Base-by-base conservation (phyloP, 1,140 invertebrate genomes). In the Solenopsis fugax region DNA sequence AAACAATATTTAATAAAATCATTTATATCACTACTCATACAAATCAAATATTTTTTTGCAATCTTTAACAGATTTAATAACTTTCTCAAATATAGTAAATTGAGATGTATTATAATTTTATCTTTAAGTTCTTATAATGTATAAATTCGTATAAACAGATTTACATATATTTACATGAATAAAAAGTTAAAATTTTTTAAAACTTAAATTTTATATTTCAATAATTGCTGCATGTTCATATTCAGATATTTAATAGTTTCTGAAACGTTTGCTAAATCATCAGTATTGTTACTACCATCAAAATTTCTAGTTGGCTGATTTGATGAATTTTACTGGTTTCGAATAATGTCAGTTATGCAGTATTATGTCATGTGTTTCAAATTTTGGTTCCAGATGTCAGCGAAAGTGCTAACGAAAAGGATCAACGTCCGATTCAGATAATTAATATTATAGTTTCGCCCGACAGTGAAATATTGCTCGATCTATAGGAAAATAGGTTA, bases 401-500 rank as follows among this genome's bases (percentile, higher is more conserved):
- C 77, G n/a, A 80, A 56, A 81, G 65, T 56, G 62, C 65, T 72
- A 72, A 81, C 52, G 16, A 45, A 37, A 12, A 56, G 52, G 37
- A 72, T 62, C 37, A 81, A 81, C 69, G 21, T 72, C 41, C 78
- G 50, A 24, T 50, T 48, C 3, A 78, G 60, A 71, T 71, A 56
- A 81, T 72, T 45, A 72, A 58, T 34, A 56, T 81, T 80, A 67
- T 67, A 37, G 45, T 60, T 67, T 56, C 6, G 62, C 50, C 16
- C 50, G 78, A 72, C 41, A 65, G 45, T 60, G 24, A 73, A 84
- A 75, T 73, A 75, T 73, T 21, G 65, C 21, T 72, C 29, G 56
- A 41, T 73, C 69, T 78, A 37, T 21, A 60, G 41, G 69, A 84
- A 84, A 73, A 75, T 75, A 73, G 69, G 16, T 84, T 62, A 84